Percentiles rank a stretch among this genome's conserved stretches.
Evolutionary conservation across 2,113 vertebrate species (phyloP).

Genomic region (Pristiophorus japonicus): DNA sequence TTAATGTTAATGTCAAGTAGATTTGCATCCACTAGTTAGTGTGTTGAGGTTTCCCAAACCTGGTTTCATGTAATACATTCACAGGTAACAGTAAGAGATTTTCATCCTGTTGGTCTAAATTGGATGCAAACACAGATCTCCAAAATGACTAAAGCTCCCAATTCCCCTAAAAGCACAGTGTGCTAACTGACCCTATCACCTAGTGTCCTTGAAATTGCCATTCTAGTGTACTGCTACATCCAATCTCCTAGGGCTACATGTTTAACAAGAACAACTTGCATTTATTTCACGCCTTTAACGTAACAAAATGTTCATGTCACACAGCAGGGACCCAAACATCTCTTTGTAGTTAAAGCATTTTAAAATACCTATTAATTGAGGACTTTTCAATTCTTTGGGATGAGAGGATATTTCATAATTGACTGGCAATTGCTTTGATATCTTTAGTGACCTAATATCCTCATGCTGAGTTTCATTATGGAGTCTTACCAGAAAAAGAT

Average conservation of each 20-base stretch:
- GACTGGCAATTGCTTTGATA: background rate
- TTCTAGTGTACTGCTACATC: background rate
- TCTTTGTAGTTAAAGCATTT: background rate
- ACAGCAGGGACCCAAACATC: background rate
- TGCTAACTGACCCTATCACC: background rate
- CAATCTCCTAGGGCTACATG: background rate
- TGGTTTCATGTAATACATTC: background rate
- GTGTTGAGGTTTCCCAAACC: background rate
- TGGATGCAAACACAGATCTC: background rate
- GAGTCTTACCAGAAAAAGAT: background rate
- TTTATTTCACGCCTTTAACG: too few species aligned
- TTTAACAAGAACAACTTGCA: too few species aligned
- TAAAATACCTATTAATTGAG: background rate
- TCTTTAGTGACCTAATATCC: background rate
- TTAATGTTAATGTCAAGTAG: background rate
- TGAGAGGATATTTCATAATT: background rate
- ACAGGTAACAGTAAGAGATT: background rate
- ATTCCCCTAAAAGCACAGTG: background rate
- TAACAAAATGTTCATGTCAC: background rate
- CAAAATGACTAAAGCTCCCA: background rate
- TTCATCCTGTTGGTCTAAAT: background rate
- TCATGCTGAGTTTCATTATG: background rate
- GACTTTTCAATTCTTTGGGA: background rate
- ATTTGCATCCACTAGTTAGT: background rate
- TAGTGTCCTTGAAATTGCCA: background rate